Evolutionary conservation across 1,140 invertebrate genomes (phyloP).

Genomic region (Mya arenaria): DNA sequence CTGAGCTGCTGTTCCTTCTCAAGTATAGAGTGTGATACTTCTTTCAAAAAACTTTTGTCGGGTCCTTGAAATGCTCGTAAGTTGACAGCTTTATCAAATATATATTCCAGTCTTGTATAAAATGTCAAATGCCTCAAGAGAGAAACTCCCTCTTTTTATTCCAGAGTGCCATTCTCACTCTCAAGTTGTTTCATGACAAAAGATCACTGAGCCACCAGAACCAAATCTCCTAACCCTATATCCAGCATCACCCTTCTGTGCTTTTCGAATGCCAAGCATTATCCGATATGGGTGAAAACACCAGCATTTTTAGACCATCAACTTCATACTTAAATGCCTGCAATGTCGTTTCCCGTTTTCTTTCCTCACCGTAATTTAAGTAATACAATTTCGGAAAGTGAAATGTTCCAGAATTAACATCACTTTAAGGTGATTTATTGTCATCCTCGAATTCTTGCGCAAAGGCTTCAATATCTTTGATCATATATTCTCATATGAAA

Average conservation of each 20-base stretch:
- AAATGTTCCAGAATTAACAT: too few species aligned
- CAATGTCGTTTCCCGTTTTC: constrained; percentile 18
- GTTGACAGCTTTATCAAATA: constrained; percentile 11
- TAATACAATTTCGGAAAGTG: constrained; percentile 26
- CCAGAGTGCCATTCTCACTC: constrained; percentile 13
- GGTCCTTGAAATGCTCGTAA: background rate
- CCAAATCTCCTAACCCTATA: constrained; percentile 14
- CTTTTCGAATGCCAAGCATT: constrained; percentile 3
- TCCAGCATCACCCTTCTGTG: constrained; percentile 7
- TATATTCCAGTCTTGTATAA: constrained; percentile 29
- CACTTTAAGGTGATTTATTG: too few species aligned
- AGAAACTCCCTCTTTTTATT: constrained; percentile 10
- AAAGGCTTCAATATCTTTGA: too few species aligned
- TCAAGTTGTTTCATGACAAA: background rate
- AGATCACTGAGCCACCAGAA: background rate
- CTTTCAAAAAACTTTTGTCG: background rate
- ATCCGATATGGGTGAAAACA: constrained; percentile 12
- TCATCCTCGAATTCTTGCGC: too few species aligned
- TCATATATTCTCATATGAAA: too few species aligned
- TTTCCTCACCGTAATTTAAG: constrained; percentile 27
- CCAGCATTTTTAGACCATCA: background rate
- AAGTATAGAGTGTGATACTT: background rate
- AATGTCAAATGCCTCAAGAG: background rate
- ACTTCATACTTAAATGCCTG: constrained; percentile 27
- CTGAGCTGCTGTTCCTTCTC: too few species aligned